phyloP scores from a whole-genome alignment of 2,113 vertebrate species.

The Bombycilla garrulus region DNA sequence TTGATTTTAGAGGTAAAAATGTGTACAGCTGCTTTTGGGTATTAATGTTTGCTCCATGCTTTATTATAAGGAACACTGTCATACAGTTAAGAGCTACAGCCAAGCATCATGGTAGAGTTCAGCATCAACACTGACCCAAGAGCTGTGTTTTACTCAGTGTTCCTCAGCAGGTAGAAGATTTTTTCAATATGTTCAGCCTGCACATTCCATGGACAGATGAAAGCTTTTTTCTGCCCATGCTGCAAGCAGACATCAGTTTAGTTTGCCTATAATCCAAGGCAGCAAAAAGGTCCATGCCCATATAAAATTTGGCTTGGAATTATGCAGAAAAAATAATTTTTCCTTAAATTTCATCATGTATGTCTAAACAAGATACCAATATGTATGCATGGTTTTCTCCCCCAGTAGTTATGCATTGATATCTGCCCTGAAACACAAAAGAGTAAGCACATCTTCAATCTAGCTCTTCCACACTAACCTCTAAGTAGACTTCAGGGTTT shows the following conservation, averaged over 20 bases:
- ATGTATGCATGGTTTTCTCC: not conserved
- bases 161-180: not conserved
- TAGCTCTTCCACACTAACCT: not conserved
- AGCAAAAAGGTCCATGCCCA: not conserved
- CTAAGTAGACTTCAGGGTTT: not conserved
- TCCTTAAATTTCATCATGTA: not conserved
- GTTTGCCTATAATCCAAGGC: not conserved
- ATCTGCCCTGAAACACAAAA: not conserved
- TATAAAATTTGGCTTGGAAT: not conserved
- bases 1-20: not conserved
- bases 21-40: not conserved
- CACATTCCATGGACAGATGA: not conserved
- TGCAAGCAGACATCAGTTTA: not conserved
- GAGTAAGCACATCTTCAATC: not conserved
- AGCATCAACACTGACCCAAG: not conserved
- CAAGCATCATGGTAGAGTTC: not conserved
- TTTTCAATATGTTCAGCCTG: not conserved
- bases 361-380: not conserved
- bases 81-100: not conserved
- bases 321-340: not conserved
- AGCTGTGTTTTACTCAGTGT: not conserved
- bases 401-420: not conserved
- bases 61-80: not conserved
- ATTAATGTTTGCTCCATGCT: not conserved
- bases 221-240: not conserved